phyloP scores from a whole-genome alignment of 2,113 vertebrate species.

The Oryzias curvinotus region DNA sequence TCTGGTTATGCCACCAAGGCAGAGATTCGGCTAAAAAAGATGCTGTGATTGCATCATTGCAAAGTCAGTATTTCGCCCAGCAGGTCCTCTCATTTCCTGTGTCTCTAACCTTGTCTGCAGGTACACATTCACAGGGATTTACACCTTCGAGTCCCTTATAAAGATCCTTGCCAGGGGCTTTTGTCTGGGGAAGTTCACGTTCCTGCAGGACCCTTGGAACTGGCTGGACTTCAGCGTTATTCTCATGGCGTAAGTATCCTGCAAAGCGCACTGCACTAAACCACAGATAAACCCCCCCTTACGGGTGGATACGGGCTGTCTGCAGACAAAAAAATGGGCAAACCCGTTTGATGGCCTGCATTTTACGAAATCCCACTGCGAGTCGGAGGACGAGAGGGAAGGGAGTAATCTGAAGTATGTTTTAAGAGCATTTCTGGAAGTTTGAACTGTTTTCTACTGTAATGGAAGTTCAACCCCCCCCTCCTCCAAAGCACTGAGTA shows the following conservation, averaged over 20 bases:
- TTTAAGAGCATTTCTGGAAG: conserved; percentile 16
- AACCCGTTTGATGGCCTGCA: background rate
- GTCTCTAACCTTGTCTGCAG: conserved; percentile 61
- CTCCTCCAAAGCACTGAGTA: conserved; percentile 11
- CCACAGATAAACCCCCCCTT: too few relatives aligned
- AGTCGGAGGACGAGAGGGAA: conserved; percentile 12
- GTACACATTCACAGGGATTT: conserved; percentile 99
- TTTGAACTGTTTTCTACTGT: conserved; percentile 10
- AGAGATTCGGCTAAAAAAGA: too few relatives aligned
- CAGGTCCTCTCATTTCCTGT: conserved; percentile 16
- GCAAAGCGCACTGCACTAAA: conserved; percentile 22
- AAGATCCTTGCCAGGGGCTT: conserved; percentile 99
- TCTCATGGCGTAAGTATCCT: conserved; percentile 94
- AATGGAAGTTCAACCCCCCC: conserved; percentile 28
- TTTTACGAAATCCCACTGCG: conserved; percentile 13
- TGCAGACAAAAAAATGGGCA: too few relatives aligned
- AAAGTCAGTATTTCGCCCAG: conserved; percentile 3
- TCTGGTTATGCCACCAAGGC: too few relatives aligned
- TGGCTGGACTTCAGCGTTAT: conserved; percentile 99
- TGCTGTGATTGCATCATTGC: background rate
- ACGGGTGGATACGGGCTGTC: too few relatives aligned
- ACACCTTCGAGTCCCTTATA: conserved; percentile 97
- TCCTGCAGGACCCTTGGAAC: conserved; percentile 97
- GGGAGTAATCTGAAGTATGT: conserved; percentile 4
- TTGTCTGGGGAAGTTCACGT: conserved; percentile 96